Evolutionary conservation across 37 sponge, comb jelly and placozoan genomes (phyloP).

Genomic region (Cliona cf. orientalis): DNA sequence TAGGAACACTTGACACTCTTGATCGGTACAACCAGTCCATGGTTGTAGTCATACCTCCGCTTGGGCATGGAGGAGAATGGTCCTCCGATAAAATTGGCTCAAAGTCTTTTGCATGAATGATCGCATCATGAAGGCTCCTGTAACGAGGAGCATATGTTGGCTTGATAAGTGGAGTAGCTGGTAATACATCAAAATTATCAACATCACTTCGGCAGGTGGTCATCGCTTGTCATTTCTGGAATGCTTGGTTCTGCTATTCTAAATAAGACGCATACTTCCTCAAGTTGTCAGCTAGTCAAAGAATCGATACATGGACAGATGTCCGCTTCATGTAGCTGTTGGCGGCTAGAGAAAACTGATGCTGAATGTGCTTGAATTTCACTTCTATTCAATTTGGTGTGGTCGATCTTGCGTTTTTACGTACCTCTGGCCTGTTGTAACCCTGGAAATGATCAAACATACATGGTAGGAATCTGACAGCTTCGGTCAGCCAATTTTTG

Average conservation of each 20-base stretch:
- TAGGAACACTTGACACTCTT: slow-evolving; percentile 44
- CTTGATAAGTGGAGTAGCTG: neutral
- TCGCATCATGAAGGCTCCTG: slow-evolving; percentile 42
- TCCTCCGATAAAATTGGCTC: slow-evolving; percentile 51
- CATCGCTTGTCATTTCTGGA: slow-evolving; percentile 25
- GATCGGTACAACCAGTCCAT: slow-evolving; percentile 39
- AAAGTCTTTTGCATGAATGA: slow-evolving; percentile 7
- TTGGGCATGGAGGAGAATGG: slow-evolving; percentile 23
- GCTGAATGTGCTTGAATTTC: slow-evolving; percentile 27
- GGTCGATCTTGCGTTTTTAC: slow-evolving; percentile 34
- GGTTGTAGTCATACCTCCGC: slow-evolving; percentile 49
- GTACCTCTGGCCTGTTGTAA: slow-evolving; percentile 48
- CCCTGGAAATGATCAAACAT: slow-evolving; percentile 49
- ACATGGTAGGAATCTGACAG: slow-evolving; percentile 26
- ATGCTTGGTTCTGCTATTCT: slow-evolving; percentile 27
- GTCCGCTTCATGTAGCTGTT: slow-evolving; percentile 54
- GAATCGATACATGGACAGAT: slow-evolving; percentile 26
- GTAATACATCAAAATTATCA: slow-evolving; percentile 39
- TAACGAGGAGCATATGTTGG: slow-evolving; percentile 44
- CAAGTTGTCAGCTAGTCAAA: slow-evolving; percentile 57
- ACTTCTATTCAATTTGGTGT: slow-evolving; percentile 22
- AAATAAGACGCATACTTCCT: slow-evolving; percentile 52
- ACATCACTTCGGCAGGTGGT: slow-evolving; percentile 30
- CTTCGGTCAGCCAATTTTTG: slow-evolving; percentile 32
- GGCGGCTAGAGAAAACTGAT: slow-evolving; percentile 37